These are phyloP conservation scores for Chloroceryle inda DNA, from an alignment of 2,797 vertebrate species.

Conservation along the genomic window DNA sequence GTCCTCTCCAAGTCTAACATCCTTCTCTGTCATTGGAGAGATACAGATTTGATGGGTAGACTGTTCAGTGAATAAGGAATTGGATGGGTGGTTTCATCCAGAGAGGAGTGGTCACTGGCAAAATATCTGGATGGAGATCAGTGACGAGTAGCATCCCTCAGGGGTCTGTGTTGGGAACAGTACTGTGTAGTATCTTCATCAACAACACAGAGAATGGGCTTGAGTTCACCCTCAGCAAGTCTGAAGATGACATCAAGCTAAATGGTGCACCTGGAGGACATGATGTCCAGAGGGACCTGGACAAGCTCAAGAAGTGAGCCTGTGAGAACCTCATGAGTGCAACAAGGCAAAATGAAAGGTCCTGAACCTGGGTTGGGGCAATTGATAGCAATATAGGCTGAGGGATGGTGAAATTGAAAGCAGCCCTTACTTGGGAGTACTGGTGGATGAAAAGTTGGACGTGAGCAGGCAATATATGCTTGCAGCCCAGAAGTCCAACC, in stretches of 20 bases:
- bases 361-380: rapidly evolving
- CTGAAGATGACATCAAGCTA: not conserved
- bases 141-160: not conserved
- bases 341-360: not conserved
- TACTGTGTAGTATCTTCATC: not conserved
- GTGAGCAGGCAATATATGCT: no score
- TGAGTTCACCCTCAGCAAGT: not conserved
- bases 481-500: no score
- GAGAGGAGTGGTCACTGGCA: not conserved
- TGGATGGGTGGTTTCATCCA: not conserved
- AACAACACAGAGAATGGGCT: rapidly evolving
- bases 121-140: not conserved
- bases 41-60: not conserved
- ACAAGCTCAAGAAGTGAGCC: not conserved
- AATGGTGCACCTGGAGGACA: not conserved
- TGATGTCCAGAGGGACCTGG: not conserved
- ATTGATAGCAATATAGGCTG: not conserved
- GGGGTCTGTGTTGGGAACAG: no score
- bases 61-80: no score
- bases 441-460: no score
- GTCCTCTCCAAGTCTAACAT: not conserved
- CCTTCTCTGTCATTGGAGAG: not conserved
- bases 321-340: not conserved
- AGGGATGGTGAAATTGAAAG: no score
- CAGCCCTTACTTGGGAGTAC: no score